Base-by-base conservation (phyloP, 2,797 vertebrate species). In the Poeciliopsis gracilis region DNA sequence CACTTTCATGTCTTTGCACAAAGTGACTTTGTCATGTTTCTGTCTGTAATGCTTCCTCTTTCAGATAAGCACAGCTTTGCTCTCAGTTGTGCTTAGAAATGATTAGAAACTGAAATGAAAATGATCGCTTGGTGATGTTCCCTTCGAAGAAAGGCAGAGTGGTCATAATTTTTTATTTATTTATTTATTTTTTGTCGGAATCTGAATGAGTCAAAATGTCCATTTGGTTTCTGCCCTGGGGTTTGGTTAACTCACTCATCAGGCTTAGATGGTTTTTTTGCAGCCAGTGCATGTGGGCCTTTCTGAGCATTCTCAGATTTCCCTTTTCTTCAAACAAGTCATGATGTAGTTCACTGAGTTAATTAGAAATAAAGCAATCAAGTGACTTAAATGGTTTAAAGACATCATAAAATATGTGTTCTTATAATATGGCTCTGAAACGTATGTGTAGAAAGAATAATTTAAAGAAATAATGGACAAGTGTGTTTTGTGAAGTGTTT, bases 151-250 rank as follows among this genome's bases (percentile, higher is more conserved):
- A 77, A 83, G 43, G 18, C 51, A 45, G 53, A 84, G 78, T 76
- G 75, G 63, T 81, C 69, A 72, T 76, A 66, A 86, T 25, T 85
- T 30, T 51, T 51, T 51, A 30, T 30, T 30, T 23, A 4, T 49
- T 20, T 49, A 18, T 89, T 76, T 78, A 79, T 86, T 53, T 75
- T 82, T 79, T 77, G 66, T 88, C 23, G 80, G 90, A 95, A 95
- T 88, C 25, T 82, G 90, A 95, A 96, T 95, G 94, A 96, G 94
- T 96, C 95, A 94, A 95, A 95, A 95, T 95, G 94, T 94, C 94
- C 89, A 91, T 89, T 90, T 91, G 89, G 84, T 93, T 90, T 86
- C 86, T 92, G 61, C 82, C 78, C 73, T 75, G 55, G 79, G 84
- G 85, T 84, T 86, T 75, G 25, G 79, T 79, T 82, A 82, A 88